Conservation (phyloP, 2,888 invertebrate genomes). For the Smittia sp. region DNA sequence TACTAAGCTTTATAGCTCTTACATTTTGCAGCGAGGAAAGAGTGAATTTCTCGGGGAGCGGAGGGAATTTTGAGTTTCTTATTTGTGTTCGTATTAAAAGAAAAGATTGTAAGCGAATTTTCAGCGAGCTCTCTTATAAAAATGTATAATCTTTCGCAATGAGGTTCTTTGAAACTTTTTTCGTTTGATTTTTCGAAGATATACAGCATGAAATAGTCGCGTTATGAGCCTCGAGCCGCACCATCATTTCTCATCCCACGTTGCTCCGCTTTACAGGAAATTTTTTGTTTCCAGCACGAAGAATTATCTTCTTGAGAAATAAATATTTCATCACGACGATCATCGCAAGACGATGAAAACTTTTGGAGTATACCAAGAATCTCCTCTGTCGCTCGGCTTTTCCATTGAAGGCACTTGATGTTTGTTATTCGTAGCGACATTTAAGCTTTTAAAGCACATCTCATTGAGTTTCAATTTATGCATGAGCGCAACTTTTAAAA, state of each 20-base stretch:
- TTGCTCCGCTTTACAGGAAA: not conserved
- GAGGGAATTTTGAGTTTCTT: slow-evolving; percentile 7
- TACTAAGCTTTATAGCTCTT: slow-evolving; percentile 39
- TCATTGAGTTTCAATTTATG: slow-evolving; percentile 32
- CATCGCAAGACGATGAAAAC: not conserved
- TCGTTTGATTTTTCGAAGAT: slow-evolving; percentile 25
- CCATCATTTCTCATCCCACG: slow-evolving; percentile 13
- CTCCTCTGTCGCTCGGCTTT: not conserved
- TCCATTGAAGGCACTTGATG: not conserved
- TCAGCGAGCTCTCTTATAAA: not conserved
- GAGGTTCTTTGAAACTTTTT: slow-evolving; percentile 19
- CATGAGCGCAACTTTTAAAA: slow-evolving; percentile 33
- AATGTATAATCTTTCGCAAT: not conserved
- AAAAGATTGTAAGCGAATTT: slow-evolving; percentile 4
- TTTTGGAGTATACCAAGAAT: not conserved
- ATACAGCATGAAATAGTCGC: slow-evolving; percentile 17
- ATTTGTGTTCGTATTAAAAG: slow-evolving; percentile 13
- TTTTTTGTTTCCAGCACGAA: not conserved
- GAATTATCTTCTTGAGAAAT: not conserved
- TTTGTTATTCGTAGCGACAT: not conserved
- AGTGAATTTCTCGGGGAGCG: not conserved
- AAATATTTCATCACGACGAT: slow-evolving; percentile 9
- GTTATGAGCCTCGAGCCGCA: not conserved
- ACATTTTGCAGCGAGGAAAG: slow-evolving; percentile 3
- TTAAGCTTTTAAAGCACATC: slow-evolving; percentile 11